Evolutionary conservation across 23 tunicate genomes (phyloP), one percentile per base, ranked within the genome.

Genomic region (Halocynthia roretzi): DNA sequence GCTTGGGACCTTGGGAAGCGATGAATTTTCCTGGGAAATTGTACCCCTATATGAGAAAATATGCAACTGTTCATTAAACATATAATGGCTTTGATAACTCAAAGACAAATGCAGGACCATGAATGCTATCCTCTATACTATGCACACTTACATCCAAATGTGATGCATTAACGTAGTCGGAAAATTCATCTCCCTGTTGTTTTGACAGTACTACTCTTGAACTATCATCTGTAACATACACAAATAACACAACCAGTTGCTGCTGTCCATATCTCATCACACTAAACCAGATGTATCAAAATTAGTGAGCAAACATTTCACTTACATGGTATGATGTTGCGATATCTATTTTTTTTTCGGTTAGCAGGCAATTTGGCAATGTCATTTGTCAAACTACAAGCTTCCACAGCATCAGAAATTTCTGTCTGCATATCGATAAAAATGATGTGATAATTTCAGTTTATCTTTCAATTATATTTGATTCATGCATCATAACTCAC

Each of bases 1-100:
- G 65, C 51, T 72, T 72, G 7, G 85, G 85, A 9, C 80, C 85
- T 81, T 81, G 85, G 23, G 85, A 74, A 8, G 85, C 85, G 0
- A 81, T 81, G 21, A 72, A 81, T 21, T 63, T 64, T 50, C 44
- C 31, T 0, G 71, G 81, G 40, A 55, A 63, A 8, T 50, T 55
- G n/a, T 63, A 77, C 15, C 81, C 71, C 81, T 77, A 31, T 31
- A 31, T 31, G 44, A 31, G 44, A 31, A 60, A 60, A n/a, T 15
- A 60, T 60, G 64, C 64, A 60, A 60, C n/a, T n/a, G 64, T 60
- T 60, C 4, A 17, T 71, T 10, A 51, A 51, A 9, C 31, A 71
- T 20, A 50, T 71, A 22, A 40, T 71, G 48, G 55, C 56, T 71
- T 71, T 48, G 5, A 20, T 58, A 14, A 2, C 15, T 14, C 17